Conservation (phyloP, 2,888 invertebrate species). For the Tuta absoluta region DNA sequence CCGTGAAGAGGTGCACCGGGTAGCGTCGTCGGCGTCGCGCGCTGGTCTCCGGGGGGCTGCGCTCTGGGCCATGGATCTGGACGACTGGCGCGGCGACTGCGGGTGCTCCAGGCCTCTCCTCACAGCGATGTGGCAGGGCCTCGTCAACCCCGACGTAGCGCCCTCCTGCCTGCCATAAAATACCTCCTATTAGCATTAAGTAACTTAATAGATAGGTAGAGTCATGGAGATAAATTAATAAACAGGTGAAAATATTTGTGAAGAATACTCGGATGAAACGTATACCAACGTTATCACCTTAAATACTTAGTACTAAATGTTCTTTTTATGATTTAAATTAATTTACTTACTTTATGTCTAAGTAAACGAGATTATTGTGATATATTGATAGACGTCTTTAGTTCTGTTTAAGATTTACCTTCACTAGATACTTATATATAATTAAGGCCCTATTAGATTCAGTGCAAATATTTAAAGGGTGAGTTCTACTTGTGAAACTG, state of each 20-base stretch:
- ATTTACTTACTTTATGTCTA: constrained; percentile 1
- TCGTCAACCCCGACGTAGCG: constrained; percentile 59
- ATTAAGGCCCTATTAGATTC: too few relatives aligned
- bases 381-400: constrained; percentile 38
- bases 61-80: constrained; percentile 89
- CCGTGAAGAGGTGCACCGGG: constrained; percentile 82
- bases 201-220: background rate
- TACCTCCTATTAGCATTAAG: constrained; percentile 15
- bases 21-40: constrained; percentile 81
- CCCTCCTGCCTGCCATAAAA: constrained; percentile 42
- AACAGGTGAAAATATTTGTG: background rate
- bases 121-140: constrained; percentile 78
- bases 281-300: background rate
- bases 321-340: background rate
- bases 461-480: too few relatives aligned
- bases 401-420: constrained; percentile 20
- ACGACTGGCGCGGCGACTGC: constrained; percentile 87
- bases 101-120: constrained; percentile 86
- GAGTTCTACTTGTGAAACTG: too few relatives aligned
- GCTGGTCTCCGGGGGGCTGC: constrained; percentile 86
- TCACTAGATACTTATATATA: too few relatives aligned
- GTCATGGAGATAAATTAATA: background rate
- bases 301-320: background rate
- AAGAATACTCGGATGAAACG: background rate
- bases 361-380: constrained; percentile 39